A percentile compares a stretch with the other conserved stretches of the same genome.
These are phyloP conservation scores for Zaprionus tsacasi DNA, from an alignment of 1,140 invertebrate species.

Conservation along the genomic window DNA sequence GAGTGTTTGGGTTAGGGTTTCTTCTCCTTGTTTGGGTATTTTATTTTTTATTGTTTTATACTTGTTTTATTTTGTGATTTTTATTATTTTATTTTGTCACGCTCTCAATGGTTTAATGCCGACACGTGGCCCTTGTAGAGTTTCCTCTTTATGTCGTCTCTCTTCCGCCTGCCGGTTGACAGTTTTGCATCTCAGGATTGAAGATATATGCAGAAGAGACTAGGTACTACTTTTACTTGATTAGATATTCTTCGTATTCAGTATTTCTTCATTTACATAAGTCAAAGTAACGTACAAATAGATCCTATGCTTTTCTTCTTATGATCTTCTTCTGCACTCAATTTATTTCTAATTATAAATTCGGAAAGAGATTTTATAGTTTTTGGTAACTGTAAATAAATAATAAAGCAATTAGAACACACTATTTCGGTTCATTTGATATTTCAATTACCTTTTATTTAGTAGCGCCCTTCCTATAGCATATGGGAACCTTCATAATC, in stretches of 20 bases:
- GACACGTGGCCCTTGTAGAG: conserved; percentile 21
- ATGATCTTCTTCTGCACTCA: background rate
- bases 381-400: conserved; percentile 44
- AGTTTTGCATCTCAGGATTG: background rate
- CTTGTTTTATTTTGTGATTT: conserved; percentile 56
- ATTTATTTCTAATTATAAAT: conserved; percentile 5
- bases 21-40: conserved; percentile 27
- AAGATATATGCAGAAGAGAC: background rate
- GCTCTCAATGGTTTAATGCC: conserved; percentile 12
- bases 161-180: background rate
- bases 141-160: background rate
- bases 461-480: background rate
- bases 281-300: too few species aligned
- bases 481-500: conserved; percentile 9
- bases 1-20: conserved; percentile 18
- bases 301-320: too few species aligned
- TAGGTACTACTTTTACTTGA: background rate
- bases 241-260: background rate
- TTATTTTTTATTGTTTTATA: conserved; percentile 37
- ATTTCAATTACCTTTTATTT: conserved; percentile 53
- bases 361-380: conserved; percentile 1
- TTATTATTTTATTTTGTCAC: conserved; percentile 63
- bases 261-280: too few species aligned
- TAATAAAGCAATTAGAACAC: conserved; percentile 53
- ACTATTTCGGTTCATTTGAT: conserved; percentile 46